These are phyloP conservation scores for Drosophila neonasuta DNA, from an alignment of 2,888 invertebrate species.

Conservation along the genomic window DNA sequence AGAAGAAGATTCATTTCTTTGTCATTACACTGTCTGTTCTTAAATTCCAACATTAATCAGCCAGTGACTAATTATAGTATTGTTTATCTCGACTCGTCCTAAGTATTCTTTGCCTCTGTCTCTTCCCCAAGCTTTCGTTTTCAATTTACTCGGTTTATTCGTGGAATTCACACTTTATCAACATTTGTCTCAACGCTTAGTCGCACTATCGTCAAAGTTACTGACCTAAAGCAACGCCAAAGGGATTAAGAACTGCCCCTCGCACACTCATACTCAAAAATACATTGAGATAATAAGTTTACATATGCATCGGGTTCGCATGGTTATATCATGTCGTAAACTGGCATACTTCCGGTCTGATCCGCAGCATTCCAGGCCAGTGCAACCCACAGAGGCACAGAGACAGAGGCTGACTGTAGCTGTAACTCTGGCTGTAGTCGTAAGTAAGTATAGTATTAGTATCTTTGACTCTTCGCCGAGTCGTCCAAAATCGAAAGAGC, in stretches of 20 bases:
- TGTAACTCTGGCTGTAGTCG: neutral
- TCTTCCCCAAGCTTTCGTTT: neutral
- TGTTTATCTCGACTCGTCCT: neutral
- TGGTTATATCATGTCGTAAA: slow-evolving; percentile 20
- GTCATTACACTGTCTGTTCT: neutral
- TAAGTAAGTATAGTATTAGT: neutral
- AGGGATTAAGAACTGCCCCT: slow-evolving; percentile 51
- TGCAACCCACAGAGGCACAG: slow-evolving; percentile 33
- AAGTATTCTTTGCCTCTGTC: neutral
- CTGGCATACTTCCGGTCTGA: slow-evolving; percentile 53
- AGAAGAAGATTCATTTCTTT: neutral
- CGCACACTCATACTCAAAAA: neutral
- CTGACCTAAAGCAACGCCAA: slow-evolving; percentile 73
- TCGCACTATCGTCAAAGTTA: slow-evolving; percentile 43
- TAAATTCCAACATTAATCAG: neutral
- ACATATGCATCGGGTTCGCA: too few relatives aligned
- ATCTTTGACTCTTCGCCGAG: neutral
- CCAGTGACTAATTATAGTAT: neutral
- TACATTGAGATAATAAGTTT: neutral
- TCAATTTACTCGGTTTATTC: neutral
- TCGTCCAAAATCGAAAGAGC: neutral
- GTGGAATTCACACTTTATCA: slow-evolving; percentile 2
- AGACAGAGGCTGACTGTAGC: neutral
- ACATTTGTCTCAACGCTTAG: neutral
- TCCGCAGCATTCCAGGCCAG: slow-evolving; percentile 42